Evolutionary conservation across 2,888 invertebrate species (phyloP), one percentile per base, ranked within the genome.

Genomic region (Leptinotarsa juncta): DNA sequence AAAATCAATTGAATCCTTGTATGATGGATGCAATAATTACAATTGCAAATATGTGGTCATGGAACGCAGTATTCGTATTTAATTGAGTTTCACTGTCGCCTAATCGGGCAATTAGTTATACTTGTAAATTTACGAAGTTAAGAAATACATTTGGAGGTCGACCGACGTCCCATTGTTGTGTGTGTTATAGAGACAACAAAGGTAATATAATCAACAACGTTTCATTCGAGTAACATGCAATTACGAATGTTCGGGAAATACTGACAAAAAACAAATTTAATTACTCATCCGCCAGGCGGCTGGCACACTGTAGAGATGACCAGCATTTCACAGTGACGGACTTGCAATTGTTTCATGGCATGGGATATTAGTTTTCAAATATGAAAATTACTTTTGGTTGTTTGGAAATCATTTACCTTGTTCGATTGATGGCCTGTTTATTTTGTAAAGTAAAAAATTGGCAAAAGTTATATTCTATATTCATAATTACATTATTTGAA

Each of bases 1-100:
- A 42, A 42, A 42, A 42, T 42, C 10, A 10, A 3, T 42, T 42
- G 42, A 42, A 42, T 42, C 42, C 42, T 10, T 10, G 42, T 10
- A 3, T 42, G 42, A 42, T 42, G 10, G 51, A 51, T 51, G 16
- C 14, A 23, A 14, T 20, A 26, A 57, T 57, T 57, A 57, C 16
- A 57, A 26, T 23, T 72, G 78, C 73, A 73, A 62, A 32, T 12
- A 62, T 26, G 10, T 42, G 62, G n/a, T n/a, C n/a, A 62, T 18
- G 42, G 12, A 32, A 62, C n/a, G n/a, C n/a, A 62, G 62, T 16
- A n/a, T 32, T n/a, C n/a, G 42, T 42, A 42, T 32, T 62, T 42
- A 62, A 62, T 62, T n/a, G 20, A 62, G 32, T 62, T 42, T 10
- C 12, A 26, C 16, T 32, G 20, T 23, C 20, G 57, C 14, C 57